Conservation (phyloP, 2,888 invertebrate species). For the Thecocarcelia acutangulata region DNA sequence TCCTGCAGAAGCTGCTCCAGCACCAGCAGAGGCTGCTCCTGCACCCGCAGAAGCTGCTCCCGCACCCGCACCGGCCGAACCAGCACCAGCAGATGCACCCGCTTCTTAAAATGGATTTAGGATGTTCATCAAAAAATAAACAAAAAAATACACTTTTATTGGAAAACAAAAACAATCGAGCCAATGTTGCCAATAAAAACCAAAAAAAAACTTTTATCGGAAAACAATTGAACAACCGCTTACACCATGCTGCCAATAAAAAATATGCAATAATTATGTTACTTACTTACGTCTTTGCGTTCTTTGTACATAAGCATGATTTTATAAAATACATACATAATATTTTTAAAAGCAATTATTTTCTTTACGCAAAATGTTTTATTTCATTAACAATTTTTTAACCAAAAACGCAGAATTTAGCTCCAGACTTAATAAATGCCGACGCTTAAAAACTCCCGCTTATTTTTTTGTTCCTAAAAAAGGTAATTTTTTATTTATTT, state of each 20-base stretch:
- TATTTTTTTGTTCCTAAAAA: conserved; percentile 29
- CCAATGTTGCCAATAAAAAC: conserved; percentile 58
- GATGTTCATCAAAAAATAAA: neutral
- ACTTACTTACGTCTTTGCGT: conserved; percentile 34
- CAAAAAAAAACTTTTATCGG: conserved; percentile 35
- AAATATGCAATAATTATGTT: conserved; percentile 22
- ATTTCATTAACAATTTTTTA: conserved; percentile 40
- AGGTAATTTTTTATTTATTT: conserved; percentile 71
- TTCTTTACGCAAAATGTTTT: conserved; percentile 7
- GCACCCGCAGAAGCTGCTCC: conserved; percentile 70
- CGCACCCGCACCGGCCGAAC: conserved; percentile 68
- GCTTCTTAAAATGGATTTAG: conserved; percentile 71
- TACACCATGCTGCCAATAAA: conserved; percentile 60
- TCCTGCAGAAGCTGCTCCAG: conserved; percentile 51
- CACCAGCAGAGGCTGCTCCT: conserved; percentile 69
- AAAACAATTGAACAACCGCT: conserved; percentile 38
- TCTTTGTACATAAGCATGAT: conserved; percentile 60
- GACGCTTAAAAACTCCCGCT: conserved; percentile 53
- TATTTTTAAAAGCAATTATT: conserved; percentile 30
- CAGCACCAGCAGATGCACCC: conserved; percentile 72
- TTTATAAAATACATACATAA: conserved; percentile 39
- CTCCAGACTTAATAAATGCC: conserved; percentile 42
- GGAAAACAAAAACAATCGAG: conserved; percentile 44
- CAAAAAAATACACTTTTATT: conserved; percentile 12
- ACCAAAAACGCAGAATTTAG: conserved; percentile 38